These are phyloP conservation scores for Echinarachnius parma DNA, from an alignment of 53 echinoderm and acorn worm species.

Conservation along the genomic window DNA sequence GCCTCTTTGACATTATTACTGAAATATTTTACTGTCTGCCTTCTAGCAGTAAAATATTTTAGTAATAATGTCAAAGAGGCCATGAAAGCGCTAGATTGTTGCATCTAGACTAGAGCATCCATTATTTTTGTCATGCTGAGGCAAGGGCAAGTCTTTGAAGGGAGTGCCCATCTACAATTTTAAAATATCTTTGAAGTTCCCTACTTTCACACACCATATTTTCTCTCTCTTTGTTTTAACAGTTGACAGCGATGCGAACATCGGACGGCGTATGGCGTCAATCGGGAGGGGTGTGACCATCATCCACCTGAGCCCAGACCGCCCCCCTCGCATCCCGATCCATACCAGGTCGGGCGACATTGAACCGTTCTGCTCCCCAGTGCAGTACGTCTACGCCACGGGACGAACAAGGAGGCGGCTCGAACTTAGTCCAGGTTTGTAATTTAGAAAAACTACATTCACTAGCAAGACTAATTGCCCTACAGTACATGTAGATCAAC, in stretches of 20 bases:
- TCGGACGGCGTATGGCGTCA: neutral
- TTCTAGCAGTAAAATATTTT: too few relatives aligned
- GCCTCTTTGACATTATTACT: too few relatives aligned
- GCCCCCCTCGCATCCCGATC: conserved; percentile 20
- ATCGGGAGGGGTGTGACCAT: neutral
- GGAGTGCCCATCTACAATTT: too few relatives aligned
- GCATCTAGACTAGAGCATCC: too few relatives aligned
- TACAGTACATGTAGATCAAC: neutral
- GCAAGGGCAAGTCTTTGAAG: too few relatives aligned
- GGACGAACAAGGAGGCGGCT: conserved; percentile 43
- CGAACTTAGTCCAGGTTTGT: conserved; percentile 25
- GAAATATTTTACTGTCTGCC: too few relatives aligned
- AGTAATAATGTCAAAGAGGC: too few relatives aligned
- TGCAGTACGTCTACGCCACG: conserved; percentile 49
- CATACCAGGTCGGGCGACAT: conserved; percentile 1
- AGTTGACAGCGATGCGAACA: conserved; percentile 43
- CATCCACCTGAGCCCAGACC: conserved; percentile 26
- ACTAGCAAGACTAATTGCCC: neutral
- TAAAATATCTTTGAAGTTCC: too few relatives aligned
- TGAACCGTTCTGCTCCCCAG: conserved; percentile 45
- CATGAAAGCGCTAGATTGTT: too few relatives aligned
- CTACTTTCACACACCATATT: too few relatives aligned
- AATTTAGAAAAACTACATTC: neutral
- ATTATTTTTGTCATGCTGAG: too few relatives aligned
- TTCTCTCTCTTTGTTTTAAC: neutral